Evolutionary conservation across 2,113 vertebrate genomes (phyloP), one percentile per base, ranked within the genome.

Genomic region (Neofelis nebulosa): DNA sequence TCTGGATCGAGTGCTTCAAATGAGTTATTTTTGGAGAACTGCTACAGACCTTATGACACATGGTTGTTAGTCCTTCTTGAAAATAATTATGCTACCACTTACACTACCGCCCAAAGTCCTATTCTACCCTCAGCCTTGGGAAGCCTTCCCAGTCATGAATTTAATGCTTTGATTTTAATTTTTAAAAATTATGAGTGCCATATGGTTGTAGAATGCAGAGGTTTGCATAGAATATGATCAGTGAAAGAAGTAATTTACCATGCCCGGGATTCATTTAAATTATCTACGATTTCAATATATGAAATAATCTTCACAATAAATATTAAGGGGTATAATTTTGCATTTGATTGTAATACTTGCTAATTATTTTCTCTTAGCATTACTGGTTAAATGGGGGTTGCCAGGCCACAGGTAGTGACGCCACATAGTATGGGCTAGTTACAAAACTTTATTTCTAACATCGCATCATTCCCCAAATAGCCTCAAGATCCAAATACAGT

Each of bases 1-100:
- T 97, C 97, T 96, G 79, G 76, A 90, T 91, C 94, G 66, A 97
- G 87, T 97, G 97, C 91, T 98, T 98, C 97, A 98, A 95, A 96
- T 93, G 94, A 76, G 7, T 94, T 92, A 3, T 50, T 93, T 97
- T 89, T 95, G 89, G 96, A 96, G 84, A 95, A n/a, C 14, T 76
- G 8, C 18, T 97, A n/a, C 0, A 81, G 94, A 94, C 48, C 33
- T 88, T 57, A 65, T 61, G 18, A 0, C 14, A 74, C 91, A 82
- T 52, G 7, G 48, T 73, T 80, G 21, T 76, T 94, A 73, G 48
- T 97, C 21, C 19, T 79, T 78, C 29, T 78, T 93, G 36, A 10
- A 95, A 94, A 74, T 18, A 83, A 14, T 82, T 73, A 25, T 41
- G 8, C 15, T 50, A 29, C 12, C 29, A 16, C 9, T n/a, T 65